phyloP scores from a whole-genome alignment of 1,140 invertebrate genomes.

The Pemphigus obesinymphae region DNA sequence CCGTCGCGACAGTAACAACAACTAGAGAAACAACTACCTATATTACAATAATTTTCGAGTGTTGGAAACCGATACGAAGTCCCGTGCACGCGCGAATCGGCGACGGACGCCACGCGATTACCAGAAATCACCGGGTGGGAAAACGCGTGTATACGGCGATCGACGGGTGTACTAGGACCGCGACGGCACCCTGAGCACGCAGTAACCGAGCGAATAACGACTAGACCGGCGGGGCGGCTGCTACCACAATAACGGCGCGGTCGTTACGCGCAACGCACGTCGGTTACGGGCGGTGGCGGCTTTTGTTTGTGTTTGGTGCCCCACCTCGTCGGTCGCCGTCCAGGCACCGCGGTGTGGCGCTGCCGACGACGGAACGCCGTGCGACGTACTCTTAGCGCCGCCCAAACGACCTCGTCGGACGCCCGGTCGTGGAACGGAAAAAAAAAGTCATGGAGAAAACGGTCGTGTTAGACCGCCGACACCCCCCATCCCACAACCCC shows the following conservation, averaged over 20 bases:
- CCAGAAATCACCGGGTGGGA: no score
- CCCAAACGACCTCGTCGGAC: conserved; percentile 8
- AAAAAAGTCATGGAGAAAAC: background rate
- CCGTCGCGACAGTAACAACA: background rate
- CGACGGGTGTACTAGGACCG: no score
- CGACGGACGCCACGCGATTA: background rate
- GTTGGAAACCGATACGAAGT: no score
- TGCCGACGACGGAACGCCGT: background rate
- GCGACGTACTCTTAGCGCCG: background rate
- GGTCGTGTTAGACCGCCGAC: background rate
- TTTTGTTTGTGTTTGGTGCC: conserved; percentile 24
- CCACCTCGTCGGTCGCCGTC: background rate
- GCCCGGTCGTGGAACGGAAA: background rate
- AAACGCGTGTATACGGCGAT: no score
- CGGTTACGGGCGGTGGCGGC: conserved; percentile 20
- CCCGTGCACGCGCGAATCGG: background rate
- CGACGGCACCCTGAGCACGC: no score
- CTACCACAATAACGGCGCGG: background rate
- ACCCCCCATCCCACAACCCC: background rate
- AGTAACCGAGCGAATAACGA: background rate
- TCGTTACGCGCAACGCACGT: conserved; percentile 1
- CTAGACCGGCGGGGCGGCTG: background rate
- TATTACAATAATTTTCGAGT: background rate
- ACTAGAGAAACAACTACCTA: background rate
- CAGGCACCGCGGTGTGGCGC: no score